Evolutionary conservation across 1,140 invertebrate genomes (phyloP).

Genomic region (Catajapyx aquilonaris): DNA sequence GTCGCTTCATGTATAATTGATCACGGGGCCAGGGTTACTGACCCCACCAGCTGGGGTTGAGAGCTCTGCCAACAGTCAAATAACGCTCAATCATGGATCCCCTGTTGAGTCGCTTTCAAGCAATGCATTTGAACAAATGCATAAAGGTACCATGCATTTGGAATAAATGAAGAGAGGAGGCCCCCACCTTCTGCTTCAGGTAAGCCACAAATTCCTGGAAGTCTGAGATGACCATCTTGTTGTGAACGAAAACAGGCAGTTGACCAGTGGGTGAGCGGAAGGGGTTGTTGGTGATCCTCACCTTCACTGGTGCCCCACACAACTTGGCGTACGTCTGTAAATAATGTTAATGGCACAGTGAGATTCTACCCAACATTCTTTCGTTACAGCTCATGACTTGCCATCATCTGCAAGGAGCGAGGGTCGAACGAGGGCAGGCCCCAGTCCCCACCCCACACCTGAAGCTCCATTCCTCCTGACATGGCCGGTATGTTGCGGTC

Average conservation of each 20-base stretch:
- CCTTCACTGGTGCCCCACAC: constrained; percentile 38
- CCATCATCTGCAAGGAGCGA: constrained; percentile 53
- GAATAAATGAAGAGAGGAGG: too few species aligned
- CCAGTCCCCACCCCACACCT: constrained; percentile 66
- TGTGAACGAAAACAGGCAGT: constrained; percentile 43
- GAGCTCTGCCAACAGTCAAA: too few species aligned
- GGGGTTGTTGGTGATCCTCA: constrained; percentile 43
- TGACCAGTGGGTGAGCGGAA: constrained; percentile 38
- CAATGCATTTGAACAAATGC: too few species aligned
- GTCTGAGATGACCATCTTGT: constrained; percentile 29
- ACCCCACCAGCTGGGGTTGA: too few species aligned
- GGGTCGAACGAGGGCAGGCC: constrained; percentile 59
- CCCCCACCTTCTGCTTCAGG: constrained; percentile 29
- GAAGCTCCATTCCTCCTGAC: constrained; percentile 40
- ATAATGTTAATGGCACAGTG: constrained; percentile 15
- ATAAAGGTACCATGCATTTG: too few species aligned
- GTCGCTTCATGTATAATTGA: too few species aligned
- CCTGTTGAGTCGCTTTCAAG: too few species aligned
- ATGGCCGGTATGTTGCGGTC: too few species aligned
- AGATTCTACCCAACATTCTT: too few species aligned
- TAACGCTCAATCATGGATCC: too few species aligned
- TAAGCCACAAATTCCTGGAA: constrained; percentile 41
- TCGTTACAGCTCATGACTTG: too few species aligned
- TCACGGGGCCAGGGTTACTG: too few species aligned
- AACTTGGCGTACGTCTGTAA: constrained; percentile 52